Conservation (phyloP, 2,797 vertebrate species). For the Trachurus trachurus region DNA sequence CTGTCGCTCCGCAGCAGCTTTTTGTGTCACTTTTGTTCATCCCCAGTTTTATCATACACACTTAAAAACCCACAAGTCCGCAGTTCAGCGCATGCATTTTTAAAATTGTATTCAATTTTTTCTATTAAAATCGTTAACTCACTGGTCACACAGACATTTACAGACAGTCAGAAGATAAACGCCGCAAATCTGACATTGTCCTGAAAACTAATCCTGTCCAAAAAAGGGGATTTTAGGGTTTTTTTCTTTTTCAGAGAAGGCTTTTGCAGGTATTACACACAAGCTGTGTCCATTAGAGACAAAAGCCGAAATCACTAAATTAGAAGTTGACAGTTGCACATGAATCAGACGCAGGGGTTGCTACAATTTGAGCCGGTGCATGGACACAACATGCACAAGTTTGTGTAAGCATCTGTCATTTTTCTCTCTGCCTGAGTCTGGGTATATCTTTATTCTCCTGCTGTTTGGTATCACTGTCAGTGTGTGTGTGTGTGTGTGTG, state of each 20-base stretch:
- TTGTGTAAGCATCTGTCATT: slow-evolving; percentile 11
- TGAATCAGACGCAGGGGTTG: slow-evolving; percentile 4
- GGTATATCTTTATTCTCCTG: slow-evolving; percentile 35
- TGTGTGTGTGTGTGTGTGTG: slow-evolving; percentile 8
- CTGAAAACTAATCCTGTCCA: slow-evolving; percentile 53
- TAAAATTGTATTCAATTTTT: too few relatives aligned
- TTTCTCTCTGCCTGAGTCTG: slow-evolving; percentile 17
- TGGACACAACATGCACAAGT: not conserved
- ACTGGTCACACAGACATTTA: not conserved
- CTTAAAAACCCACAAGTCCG: not conserved
- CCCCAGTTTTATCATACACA: not conserved
- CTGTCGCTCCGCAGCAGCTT: not conserved
- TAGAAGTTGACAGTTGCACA: slow-evolving; percentile 2
- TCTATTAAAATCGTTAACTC: not conserved
- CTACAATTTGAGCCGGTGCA: not conserved
- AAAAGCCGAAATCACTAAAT: not conserved
- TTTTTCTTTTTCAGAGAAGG: slow-evolving; percentile 1
- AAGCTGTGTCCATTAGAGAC: slow-evolving; percentile 16
- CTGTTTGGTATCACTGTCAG: not conserved
- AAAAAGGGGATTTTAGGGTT: slow-evolving; percentile 43
- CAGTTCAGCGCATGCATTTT: not conserved
- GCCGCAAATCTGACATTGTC: slow-evolving; percentile 48
- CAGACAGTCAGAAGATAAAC: slow-evolving; percentile 14
- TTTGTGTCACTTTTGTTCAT: not conserved
- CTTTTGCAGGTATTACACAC: slow-evolving; percentile 43